Evolutionary conservation across 2,888 invertebrate genomes (phyloP).

Genomic region (Tholera decimalis): DNA sequence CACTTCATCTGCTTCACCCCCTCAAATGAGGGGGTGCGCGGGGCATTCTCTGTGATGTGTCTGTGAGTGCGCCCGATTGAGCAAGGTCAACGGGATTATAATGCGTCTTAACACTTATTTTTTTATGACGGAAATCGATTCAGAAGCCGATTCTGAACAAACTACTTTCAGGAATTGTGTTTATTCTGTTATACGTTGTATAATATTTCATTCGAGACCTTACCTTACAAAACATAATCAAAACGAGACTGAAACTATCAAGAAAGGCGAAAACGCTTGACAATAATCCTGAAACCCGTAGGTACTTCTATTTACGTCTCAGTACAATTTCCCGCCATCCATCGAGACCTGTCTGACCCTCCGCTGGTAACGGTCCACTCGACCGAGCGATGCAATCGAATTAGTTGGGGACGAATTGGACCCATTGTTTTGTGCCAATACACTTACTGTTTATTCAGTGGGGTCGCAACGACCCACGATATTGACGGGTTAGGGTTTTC

Average conservation of each 20-base stretch:
- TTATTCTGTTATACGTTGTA: too few relatives aligned
- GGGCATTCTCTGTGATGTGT: too few relatives aligned
- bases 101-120: too few relatives aligned
- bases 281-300: not conserved
- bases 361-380: constrained; percentile 49
- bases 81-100: too few relatives aligned
- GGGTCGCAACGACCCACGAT: constrained; percentile 38
- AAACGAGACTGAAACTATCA: not conserved
- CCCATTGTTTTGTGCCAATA: constrained; percentile 65
- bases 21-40: too few relatives aligned
- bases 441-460: constrained; percentile 64
- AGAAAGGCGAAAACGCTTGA: not conserved
- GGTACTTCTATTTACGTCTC: constrained; percentile 8
- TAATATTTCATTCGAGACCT: too few relatives aligned
- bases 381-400: constrained; percentile 60
- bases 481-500: constrained; percentile 35
- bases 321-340: constrained; percentile 21
- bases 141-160: too few relatives aligned
- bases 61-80: too few relatives aligned
- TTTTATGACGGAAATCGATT: too few relatives aligned
- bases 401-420: constrained; percentile 60
- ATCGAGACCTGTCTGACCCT: constrained; percentile 38
- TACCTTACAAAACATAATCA: not conserved
- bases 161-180: too few relatives aligned
- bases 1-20: too few relatives aligned